Evolutionary conservation across 1,140 invertebrate genomes (phyloP).

Genomic region (Bombus confusus): DNA sequence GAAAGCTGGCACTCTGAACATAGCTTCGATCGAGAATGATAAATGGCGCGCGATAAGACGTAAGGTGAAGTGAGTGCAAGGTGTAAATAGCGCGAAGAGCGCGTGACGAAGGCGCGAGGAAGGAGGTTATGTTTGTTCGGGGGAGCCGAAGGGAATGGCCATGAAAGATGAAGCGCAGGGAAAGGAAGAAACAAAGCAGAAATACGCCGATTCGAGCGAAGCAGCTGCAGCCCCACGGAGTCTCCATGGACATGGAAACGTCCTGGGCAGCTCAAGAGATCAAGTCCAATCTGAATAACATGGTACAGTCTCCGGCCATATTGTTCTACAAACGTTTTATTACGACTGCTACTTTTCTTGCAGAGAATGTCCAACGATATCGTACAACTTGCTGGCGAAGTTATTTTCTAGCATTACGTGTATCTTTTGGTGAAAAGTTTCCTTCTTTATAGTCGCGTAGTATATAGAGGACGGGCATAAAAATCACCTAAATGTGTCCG

Average conservation of each 20-base stretch:
- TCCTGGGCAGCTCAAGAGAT: constrained; percentile 82
- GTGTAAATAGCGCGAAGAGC: neutral
- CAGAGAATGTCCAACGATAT: no score
- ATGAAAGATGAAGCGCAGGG: constrained; percentile 13
- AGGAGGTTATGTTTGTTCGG: no score
- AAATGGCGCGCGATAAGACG: neutral
- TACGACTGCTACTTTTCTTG: no score
- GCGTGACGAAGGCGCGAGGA: neutral
- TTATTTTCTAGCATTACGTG: no score
- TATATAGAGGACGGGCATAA: no score
- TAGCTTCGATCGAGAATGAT: neutral
- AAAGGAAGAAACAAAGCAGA: constrained; percentile 10
- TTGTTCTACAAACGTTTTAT: no score
- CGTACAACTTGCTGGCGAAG: no score
- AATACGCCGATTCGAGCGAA: constrained; percentile 66
- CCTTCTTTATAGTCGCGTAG: no score
- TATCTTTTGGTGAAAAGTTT: no score
- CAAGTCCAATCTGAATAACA: constrained; percentile 58
- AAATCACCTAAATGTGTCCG: no score
- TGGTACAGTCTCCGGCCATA: constrained; percentile 55
- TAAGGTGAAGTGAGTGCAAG: neutral
- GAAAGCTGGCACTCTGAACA: neutral
- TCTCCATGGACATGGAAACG: constrained; percentile 82
- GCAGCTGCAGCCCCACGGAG: constrained; percentile 64
- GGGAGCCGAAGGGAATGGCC: neutral